These are phyloP conservation scores for Penaeus indicus DNA, from an alignment of 1,140 invertebrate species.

Conservation along the genomic window DNA sequence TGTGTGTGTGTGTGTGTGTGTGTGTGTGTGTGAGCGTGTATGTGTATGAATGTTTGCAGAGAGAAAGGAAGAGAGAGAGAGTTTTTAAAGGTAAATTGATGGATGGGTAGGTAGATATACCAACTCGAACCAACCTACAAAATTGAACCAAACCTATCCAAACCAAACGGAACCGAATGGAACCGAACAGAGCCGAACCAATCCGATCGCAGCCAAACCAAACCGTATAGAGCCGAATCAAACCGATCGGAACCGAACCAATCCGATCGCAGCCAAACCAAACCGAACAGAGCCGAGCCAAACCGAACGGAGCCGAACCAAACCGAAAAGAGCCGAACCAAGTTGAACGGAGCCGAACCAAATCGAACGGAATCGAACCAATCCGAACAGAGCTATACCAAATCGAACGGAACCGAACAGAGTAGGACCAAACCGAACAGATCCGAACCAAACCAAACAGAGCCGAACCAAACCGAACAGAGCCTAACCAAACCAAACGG, in stretches of 20 bases:
- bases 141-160: conserved; percentile 50
- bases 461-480: conserved; percentile 67
- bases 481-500: conserved; percentile 68
- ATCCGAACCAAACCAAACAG: conserved; percentile 1
- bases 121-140: background rate
- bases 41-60: no score
- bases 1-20: no score
- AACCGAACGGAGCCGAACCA: conserved; percentile 66
- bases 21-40: no score
- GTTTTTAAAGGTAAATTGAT: no score
- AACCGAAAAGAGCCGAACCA: conserved; percentile 51
- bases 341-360: conserved; percentile 62
- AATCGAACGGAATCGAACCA: background rate
- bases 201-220: conserved; percentile 67
- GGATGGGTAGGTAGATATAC: background rate
- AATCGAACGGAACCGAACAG: conserved; percentile 67
- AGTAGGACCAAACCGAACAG: background rate
- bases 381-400: conserved; percentile 51
- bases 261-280: conserved; percentile 65
- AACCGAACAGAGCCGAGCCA: conserved; percentile 67
- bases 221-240: conserved; percentile 60
- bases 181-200: conserved; percentile 68
- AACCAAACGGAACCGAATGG: conserved; percentile 67
- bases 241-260: conserved; percentile 66
- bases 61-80: no score